phyloP scores from a whole-genome alignment of 2,113 vertebrate species.

The Mormyrus lacerda region DNA sequence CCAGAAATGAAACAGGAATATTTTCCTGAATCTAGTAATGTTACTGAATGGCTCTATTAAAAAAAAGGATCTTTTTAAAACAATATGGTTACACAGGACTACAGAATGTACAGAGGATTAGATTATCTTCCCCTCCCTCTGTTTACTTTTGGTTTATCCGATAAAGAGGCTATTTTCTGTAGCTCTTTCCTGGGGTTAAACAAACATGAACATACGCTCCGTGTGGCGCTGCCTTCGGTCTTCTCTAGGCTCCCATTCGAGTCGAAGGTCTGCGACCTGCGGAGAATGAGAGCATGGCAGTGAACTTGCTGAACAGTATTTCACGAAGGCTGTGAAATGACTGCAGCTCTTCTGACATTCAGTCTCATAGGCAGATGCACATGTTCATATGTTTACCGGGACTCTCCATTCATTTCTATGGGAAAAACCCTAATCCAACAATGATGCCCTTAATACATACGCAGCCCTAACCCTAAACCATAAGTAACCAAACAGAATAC shows the following conservation, averaged over 20 bases:
- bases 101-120: background rate
- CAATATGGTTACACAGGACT: background rate
- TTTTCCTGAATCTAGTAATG: background rate
- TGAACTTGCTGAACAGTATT: background rate
- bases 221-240: conserved; percentile 32
- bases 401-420: background rate
- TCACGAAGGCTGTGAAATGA: background rate
- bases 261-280: conserved; percentile 59
- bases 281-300: background rate
- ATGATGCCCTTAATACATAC: no score
- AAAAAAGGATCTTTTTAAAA: background rate
- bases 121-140: background rate
- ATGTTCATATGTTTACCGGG: background rate
- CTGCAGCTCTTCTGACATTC: background rate
- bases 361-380: background rate
- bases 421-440: no score
- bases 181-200: background rate
- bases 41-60: background rate
- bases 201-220: conserved; percentile 42
- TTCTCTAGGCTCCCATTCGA: conserved; percentile 46
- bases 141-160: background rate
- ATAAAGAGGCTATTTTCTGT: background rate
- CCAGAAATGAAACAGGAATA: background rate
- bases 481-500: no score
- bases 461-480: no score